These are phyloP conservation scores for Folsomia candida DNA, from an alignment of 2,888 invertebrate species.

Conservation along the genomic window DNA sequence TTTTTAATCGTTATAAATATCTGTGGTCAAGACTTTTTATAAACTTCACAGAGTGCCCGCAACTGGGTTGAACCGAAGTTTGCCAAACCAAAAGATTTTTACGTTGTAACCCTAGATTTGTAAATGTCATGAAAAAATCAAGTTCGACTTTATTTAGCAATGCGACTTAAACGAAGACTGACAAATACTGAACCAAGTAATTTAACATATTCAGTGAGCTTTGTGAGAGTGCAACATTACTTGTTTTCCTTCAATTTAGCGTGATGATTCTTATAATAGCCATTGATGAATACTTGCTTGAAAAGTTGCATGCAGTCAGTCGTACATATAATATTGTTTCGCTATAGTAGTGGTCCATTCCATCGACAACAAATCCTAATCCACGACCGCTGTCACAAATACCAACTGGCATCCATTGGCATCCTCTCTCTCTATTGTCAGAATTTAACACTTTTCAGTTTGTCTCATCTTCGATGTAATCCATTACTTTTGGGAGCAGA, in stretches of 20 bases:
- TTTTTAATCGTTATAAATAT: too few species aligned
- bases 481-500: neutral
- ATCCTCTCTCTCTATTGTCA: neutral
- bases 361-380: neutral
- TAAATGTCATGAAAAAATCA: too few species aligned
- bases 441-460: neutral
- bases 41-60: too few species aligned
- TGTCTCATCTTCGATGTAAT: neutral
- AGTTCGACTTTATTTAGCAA: too few species aligned
- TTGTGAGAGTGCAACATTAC: neutral
- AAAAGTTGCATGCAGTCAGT: neutral
- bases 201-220: too few species aligned
- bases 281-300: neutral
- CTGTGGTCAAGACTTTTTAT: too few species aligned
- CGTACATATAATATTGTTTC: too few species aligned
- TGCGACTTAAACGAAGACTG: too few species aligned
- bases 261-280: neutral
- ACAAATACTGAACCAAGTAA: too few species aligned
- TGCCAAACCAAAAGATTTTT: too few species aligned
- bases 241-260: neutral
- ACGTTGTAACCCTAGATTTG: too few species aligned
- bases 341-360: neutral
- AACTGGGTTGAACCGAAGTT: too few species aligned
- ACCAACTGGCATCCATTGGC: neutral
- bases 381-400: neutral